Base-by-base conservation (phyloP, 1,140 invertebrate species). In the Argopecten irradians region DNA sequence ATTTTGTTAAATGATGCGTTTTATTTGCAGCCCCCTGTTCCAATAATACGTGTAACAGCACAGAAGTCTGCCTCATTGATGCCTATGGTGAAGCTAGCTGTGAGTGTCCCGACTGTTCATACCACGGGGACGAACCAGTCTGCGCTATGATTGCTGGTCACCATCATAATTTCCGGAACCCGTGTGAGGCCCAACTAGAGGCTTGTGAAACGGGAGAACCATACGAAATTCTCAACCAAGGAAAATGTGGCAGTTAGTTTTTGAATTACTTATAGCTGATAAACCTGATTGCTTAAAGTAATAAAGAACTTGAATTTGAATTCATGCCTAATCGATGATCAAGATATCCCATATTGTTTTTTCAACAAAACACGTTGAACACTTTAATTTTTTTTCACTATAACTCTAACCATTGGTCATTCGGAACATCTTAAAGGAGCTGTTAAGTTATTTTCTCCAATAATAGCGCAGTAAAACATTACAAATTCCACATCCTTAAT, bases 21-120 rank as follows among this genome's bases (percentile, higher is more conserved):
- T 13, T 0, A 33, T 41, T 46, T 34, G 9, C 41, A 89, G 88
- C 85, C 84, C 14, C 41, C 0, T 89, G 88, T 43, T 71, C 46
- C 14, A 36, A 11, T 35, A n/a, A 9, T 28, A 34, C 13, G 5
- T 89, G 88, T 86, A 82, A 83, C 28, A 22, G 1, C 1, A 86
- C 83, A 16, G 55, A 84, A 35, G 83, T 87, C 3, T 85, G 83
- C 82, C 34, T 84, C 8, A 46, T 84, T 1, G 32, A 82, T 84
- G 83, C 34, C 0, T 34, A 33, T 36, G 85, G 82, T 19, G 34
- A 71, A 28, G 82, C 41, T 16, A 35, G n/a, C 8, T 89, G 89
- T 87, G 32, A 34, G 16, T 89, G 89, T 85, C 89, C 89, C 14
- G 83, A 86, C 19, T 89, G 89, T 89, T 85, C 82, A 3, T 55